Conservation (phyloP, 1,140 invertebrate species). For the Drosophila virilis region DNA sequence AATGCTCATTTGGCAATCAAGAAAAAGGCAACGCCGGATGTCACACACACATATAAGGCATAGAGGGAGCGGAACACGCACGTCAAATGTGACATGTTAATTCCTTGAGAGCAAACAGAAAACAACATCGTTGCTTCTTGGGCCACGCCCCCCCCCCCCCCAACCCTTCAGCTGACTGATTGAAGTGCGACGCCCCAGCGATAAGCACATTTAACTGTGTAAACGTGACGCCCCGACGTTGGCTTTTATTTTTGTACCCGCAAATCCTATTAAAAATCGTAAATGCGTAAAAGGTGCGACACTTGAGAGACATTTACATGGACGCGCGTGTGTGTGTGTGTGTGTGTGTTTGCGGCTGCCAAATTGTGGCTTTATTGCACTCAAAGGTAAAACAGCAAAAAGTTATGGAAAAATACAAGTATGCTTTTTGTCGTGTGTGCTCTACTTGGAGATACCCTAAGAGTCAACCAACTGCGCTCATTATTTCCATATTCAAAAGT, state of each 20-base stretch:
- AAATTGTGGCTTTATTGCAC: slow-evolving; percentile 65
- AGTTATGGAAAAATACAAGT: slow-evolving; percentile 3
- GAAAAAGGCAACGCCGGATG: slow-evolving; percentile 21
- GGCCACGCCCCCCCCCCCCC: slow-evolving; percentile 1
- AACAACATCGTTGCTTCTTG: slow-evolving; percentile 31
- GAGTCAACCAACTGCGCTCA: not conserved
- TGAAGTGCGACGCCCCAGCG: slow-evolving; percentile 67
- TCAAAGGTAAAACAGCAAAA: slow-evolving; percentile 24
- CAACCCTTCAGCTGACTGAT: slow-evolving; percentile 46
- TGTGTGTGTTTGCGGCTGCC: slow-evolving; percentile 18
- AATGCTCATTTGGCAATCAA: slow-evolving; percentile 75
- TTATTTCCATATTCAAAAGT: too few species aligned
- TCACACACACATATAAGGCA: slow-evolving; percentile 17
- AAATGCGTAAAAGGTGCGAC: slow-evolving; percentile 72
- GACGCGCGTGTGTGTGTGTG: slow-evolving; percentile 24
- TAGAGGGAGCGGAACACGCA: not conserved
- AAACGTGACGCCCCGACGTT: slow-evolving; percentile 46
- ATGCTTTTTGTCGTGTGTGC: not conserved
- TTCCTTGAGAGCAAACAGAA: slow-evolving; percentile 69
- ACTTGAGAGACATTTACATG: slow-evolving; percentile 44
- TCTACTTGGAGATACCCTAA: not conserved
- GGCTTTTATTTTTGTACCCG: slow-evolving; percentile 47
- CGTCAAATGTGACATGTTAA: slow-evolving; percentile 81
- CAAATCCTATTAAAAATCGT: slow-evolving; percentile 64
- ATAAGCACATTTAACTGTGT: slow-evolving; percentile 69